phyloP scores from a whole-genome alignment of 2,888 invertebrate genomes.

The Allolobophora icterica region DNA sequence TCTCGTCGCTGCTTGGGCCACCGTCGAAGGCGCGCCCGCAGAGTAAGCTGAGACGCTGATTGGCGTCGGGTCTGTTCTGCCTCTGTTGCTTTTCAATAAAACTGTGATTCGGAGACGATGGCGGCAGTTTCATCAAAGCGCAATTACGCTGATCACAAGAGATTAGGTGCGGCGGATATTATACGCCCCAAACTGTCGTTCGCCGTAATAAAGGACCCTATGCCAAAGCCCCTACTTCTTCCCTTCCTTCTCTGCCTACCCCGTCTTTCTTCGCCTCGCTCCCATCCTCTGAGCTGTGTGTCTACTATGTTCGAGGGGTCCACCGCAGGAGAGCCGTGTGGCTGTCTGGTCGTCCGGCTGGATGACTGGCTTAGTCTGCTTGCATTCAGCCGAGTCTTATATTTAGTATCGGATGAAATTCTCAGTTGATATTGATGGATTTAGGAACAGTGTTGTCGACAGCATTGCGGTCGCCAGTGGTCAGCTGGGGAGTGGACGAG shows the following conservation, averaged over 20 bases:
- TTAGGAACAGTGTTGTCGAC: background rate
- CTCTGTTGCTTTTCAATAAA: background rate
- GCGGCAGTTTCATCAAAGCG: background rate
- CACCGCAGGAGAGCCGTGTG: too few species aligned
- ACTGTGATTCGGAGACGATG: background rate
- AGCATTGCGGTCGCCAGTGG: background rate
- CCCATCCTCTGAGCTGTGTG: background rate
- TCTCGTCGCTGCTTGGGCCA: background rate
- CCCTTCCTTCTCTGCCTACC: background rate
- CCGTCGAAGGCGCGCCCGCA: background rate
- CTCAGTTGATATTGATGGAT: background rate
- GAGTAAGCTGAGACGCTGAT: background rate
- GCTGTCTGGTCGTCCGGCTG: background rate
- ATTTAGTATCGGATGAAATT: slow-evolving; percentile 9
- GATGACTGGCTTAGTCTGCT: background rate
- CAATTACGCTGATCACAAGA: slow-evolving; percentile 13
- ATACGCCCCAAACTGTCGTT: background rate
- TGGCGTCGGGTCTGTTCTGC: slow-evolving; percentile 9
- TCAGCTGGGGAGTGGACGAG: background rate
- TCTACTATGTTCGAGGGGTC: too few species aligned
- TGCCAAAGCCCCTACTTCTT: background rate
- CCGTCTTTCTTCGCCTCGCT: background rate
- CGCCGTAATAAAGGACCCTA: slow-evolving; percentile 7
- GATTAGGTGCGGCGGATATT: slow-evolving; percentile 24
- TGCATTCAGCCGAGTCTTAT: background rate